Evolutionary conservation across 2,888 invertebrate species (phyloP), one percentile per base, ranked within the genome.

Genomic region (Eupsilia transversa): DNA sequence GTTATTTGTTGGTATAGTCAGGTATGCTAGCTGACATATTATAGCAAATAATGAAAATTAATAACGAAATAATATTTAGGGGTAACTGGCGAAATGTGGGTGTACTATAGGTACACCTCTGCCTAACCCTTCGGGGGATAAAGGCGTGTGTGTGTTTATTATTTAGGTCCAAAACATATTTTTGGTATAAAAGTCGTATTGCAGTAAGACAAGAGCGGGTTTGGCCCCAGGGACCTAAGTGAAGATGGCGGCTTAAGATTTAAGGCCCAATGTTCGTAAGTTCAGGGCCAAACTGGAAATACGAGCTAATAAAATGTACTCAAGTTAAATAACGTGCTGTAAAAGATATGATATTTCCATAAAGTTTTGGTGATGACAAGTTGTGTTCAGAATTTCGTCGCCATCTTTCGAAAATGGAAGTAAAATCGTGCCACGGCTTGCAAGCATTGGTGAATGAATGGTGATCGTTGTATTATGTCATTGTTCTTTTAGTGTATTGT

Each of bases 241-340:
- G 64, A 76, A 85, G 82, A 85, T 72, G 60, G 82, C 33, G 54
- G 12, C 70, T 23, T 2, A 78, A 84, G 82, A 81, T 84, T 84
- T 84, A 81, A 57, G 35, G 46, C 70, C 41, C 70, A 20, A 59
- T 33, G 64, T 67, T 63, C 59, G 10, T 66, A 38, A n/a, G 43
- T 70, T 80, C 57, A 63, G 76, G 67, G 77, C 64, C 67, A 57
- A 67, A 82, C 57, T 49, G 59, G 65, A 70, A 81, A 81, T 85
- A 70, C 38, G 41, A 77, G 30, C 17, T 68, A 67, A 64, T 71
- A 76, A 83, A 75, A 70, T 64, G 38, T 66, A 74, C 14, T 52
- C 30, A 52, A 66, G 52, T 54, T 61, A 46, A 33, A 35, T 75
- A 57, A 63, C 4, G 20, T 27, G 52, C n/a, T 43, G 52, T 57